A percentile compares a stretch with the other conserved stretches of the same genome.
phyloP scores from a whole-genome alignment of 2,888 invertebrate species.

The Eilema griseolum region DNA sequence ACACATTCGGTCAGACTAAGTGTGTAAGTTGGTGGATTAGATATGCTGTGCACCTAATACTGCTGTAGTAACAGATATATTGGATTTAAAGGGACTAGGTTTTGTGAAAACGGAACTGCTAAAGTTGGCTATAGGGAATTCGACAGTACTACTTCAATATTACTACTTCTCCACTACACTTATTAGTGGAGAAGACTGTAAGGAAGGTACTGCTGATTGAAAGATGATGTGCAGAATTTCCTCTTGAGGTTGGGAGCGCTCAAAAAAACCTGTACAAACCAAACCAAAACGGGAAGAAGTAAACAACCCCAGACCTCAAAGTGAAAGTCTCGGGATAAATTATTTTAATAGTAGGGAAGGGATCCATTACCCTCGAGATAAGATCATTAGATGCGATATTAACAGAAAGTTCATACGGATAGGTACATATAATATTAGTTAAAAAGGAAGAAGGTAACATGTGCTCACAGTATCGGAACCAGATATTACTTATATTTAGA shows the following conservation, averaged over 20 bases:
- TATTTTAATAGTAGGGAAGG: no score
- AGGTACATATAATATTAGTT: no score
- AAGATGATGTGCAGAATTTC: background rate
- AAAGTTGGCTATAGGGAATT: background rate
- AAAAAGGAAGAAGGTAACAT: no score
- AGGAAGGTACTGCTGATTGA: background rate
- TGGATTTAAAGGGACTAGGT: background rate
- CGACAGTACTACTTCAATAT: background rate
- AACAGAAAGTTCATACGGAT: no score
- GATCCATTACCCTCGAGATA: no score
- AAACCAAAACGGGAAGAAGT: background rate
- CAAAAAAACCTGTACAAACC: no score
- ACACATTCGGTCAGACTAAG: constrained; percentile 11
- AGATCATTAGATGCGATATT: no score
- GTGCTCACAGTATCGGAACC: no score
- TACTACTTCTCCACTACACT: no score
- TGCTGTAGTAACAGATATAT: background rate
- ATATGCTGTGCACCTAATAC: background rate
- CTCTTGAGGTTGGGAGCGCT: background rate
- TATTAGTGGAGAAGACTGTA: no score
- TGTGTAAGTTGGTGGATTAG: constrained; percentile 10
- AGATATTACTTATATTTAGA: no score
- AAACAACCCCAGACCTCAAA: background rate
- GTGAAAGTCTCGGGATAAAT: background rate
- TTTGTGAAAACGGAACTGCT: background rate